Base-by-base conservation (phyloP, 1,140 invertebrate genomes). In the Micrasema minimum region DNA sequence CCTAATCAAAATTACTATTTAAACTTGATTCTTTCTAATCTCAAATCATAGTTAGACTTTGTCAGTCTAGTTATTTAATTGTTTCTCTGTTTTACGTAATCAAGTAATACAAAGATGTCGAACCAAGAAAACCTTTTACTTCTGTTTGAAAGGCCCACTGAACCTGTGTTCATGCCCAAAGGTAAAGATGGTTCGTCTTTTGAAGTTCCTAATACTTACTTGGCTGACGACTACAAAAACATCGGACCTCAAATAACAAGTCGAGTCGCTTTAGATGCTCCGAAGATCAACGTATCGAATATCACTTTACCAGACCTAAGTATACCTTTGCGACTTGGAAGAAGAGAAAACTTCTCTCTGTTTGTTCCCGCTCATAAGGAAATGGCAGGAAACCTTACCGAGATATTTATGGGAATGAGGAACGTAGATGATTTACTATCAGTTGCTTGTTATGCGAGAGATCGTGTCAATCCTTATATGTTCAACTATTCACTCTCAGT, bases 401-500 rank as follows among this genome's bases (percentile, higher is more conserved):
- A 92, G 66, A 88, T 93, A 51, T 92, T 93, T 74, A 83, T 92
- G 81, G 85, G 88, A 43, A 88, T 91, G 86, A 82, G 88, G 71
- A 87, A 87, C 2, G 79, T 90, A n/a, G 90, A 92, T 1, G 92
- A 93, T 66, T 86, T 94, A 26, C 78, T 88, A 66, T 91, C 91
- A 0, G 81, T 90, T 9, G 87, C 89, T 4, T 87, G 90, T 2
- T 93, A 89, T 76, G 89, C 88, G 65, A 87, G 91, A 46, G 89
- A 93, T 77, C 87, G 90, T 16, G 78, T 93, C 20, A 93, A 93
- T 79, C 89, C 91, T 0, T 89, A 90, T 76, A 79, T 94, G 80
- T 93, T 93, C 82, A 90, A 92, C 79, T 93, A 94, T 77, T 89
- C 90, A 2, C 77, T 91, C 0, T 91, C 91, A 0, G 92, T 93